phyloP scores from a whole-genome alignment of 2,888 invertebrate genomes.

The Microplitis deprimator region DNA sequence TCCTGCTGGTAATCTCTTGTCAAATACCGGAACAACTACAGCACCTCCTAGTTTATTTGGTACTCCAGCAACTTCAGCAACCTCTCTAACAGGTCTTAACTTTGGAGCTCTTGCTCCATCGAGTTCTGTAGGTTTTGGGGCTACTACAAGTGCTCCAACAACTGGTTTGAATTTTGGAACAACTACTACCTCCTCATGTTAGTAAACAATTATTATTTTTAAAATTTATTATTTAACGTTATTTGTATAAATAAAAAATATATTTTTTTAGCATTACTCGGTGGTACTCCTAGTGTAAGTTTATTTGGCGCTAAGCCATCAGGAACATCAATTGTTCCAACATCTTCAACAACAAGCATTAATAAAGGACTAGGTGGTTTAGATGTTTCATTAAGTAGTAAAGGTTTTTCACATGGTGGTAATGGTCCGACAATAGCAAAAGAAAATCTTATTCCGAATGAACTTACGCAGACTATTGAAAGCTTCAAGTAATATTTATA shows the following conservation, averaged over 20 bases:
- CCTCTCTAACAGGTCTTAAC: conserved; percentile 46
- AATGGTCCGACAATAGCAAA: conserved; percentile 74
- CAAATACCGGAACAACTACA: conserved; percentile 58
- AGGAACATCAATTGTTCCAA: conserved; percentile 53
- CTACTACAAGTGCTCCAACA: conserved; percentile 57
- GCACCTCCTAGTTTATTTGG: conserved; percentile 45
- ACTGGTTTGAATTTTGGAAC: conserved; percentile 59
- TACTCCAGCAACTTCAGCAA: conserved; percentile 58
- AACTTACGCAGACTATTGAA: conserved; percentile 84
- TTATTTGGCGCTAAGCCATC: conserved; percentile 61
- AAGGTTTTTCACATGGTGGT: conserved; percentile 69
- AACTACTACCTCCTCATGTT: conserved; percentile 55
- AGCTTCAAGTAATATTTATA: conserved; percentile 78
- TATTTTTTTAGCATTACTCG: conserved; percentile 60
- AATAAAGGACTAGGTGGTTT: conserved; percentile 81
- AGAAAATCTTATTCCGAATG: conserved; percentile 81
- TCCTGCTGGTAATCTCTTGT: conserved; percentile 47
- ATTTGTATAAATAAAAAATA: conserved; percentile 19
- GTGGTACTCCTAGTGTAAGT: conserved; percentile 54
- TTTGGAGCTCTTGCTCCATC: conserved; percentile 63
- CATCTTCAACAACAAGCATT: conserved; percentile 65
- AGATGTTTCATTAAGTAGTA: conserved; percentile 73
- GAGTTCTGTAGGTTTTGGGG: conserved; percentile 64
- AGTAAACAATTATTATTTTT: conserved; percentile 25
- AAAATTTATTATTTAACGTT: conserved; percentile 47